These are phyloP conservation scores for Itoplectis maculator DNA, from an alignment of 2,888 invertebrate species.

Conservation along the genomic window DNA sequence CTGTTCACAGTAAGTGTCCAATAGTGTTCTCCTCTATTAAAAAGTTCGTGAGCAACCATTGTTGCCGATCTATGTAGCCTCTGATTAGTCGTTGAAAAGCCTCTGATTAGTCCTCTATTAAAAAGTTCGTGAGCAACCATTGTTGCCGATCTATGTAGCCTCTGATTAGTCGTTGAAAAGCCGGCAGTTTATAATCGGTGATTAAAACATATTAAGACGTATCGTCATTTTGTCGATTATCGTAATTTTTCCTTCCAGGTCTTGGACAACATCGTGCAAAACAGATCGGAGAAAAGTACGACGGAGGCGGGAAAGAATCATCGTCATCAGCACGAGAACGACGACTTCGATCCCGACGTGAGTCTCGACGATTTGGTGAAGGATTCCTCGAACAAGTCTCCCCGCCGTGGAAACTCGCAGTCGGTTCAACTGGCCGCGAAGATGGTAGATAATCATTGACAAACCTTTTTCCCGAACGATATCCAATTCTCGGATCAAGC, in stretches of 20 bases:
- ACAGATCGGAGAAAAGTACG: slow-evolving; percentile 74
- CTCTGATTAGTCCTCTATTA: too few species aligned
- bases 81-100: too few species aligned
- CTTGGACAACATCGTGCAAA: slow-evolving; percentile 81
- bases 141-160: too few species aligned
- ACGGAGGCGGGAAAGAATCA: slow-evolving; percentile 73
- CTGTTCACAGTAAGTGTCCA: slow-evolving; percentile 89
- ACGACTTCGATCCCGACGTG: slow-evolving; percentile 91
- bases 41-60: too few species aligned
- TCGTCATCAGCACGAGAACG: slow-evolving; percentile 82
- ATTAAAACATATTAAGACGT: too few species aligned
- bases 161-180: too few species aligned
- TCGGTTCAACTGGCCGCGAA: slow-evolving; percentile 88
- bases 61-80: too few species aligned
- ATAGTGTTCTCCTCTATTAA: too few species aligned
- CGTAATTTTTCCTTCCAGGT: slow-evolving; percentile 73
- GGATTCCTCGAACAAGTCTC: slow-evolving; percentile 78
- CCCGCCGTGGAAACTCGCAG: slow-evolving; percentile 78
- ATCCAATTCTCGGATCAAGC: neutral
- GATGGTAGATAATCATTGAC: slow-evolving; percentile 84
- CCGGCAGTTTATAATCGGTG: too few species aligned
- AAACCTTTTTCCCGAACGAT: neutral
- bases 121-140: too few species aligned
- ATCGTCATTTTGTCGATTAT: slow-evolving; percentile 12
- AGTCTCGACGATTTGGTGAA: slow-evolving; percentile 87